Percentiles rank a stretch among this genome's conserved stretches.
These are phyloP conservation scores for Plebejus argus DNA, from an alignment of 2,888 invertebrate species.

Conservation along the genomic window DNA sequence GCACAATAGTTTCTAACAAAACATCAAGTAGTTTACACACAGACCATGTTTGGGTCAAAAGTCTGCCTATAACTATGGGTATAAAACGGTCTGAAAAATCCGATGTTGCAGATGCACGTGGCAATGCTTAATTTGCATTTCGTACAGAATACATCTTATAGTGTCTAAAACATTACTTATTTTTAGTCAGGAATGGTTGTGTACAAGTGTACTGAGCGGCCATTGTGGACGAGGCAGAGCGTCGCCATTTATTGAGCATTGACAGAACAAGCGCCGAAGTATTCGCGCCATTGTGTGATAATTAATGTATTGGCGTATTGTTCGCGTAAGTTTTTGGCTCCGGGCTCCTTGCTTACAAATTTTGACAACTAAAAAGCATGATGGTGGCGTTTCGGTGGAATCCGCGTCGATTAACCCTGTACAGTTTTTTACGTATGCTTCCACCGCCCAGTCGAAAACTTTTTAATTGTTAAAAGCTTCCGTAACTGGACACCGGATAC, in stretches of 20 bases:
- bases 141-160: not conserved
- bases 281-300: slow-evolving; percentile 18
- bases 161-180: not conserved
- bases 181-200: not conserved
- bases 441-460: not conserved
- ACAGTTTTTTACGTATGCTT: not conserved
- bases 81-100: not conserved
- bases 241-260: slow-evolving; percentile 4
- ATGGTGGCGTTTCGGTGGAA: not conserved
- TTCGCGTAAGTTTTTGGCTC: slow-evolving; percentile 14
- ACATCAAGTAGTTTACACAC: not conserved
- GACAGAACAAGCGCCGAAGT: slow-evolving; percentile 16
- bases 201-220: not conserved
- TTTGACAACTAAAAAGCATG: slow-evolving; percentile 12
- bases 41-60: not conserved
- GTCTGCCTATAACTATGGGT: not conserved
- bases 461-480: not conserved
- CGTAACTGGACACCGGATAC: too few relatives aligned
- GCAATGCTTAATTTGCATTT: not conserved
- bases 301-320: slow-evolving; percentile 23
- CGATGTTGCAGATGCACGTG: not conserved
- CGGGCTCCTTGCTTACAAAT: slow-evolving; percentile 13
- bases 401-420: not conserved
- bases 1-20: not conserved
- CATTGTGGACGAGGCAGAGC: slow-evolving; percentile 4